Evolutionary conservation across 2,113 vertebrate species (phyloP), one percentile per base, ranked within the genome.

Genomic region (Antennarius striatus): DNA sequence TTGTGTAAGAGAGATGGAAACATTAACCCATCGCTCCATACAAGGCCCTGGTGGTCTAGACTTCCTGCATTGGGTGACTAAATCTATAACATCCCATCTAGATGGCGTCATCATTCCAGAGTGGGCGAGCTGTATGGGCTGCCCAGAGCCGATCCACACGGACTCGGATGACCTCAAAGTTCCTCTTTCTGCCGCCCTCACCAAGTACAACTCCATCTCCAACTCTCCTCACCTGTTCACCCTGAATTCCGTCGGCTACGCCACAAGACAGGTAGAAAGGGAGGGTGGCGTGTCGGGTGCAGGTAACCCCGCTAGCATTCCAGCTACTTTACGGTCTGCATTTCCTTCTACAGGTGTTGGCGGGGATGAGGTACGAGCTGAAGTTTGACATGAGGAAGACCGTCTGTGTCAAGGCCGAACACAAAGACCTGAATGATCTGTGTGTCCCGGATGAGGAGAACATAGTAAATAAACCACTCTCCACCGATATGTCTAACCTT

Each of bases 401-500:
- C n/a, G 94, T 90, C 43, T 99, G 97, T 56, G 82, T 93, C 77
- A 98, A 94, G 87, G 13, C 65, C 0, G 63, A 94, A 5, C 93
- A 94, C 89, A 73, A 47, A 4, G 88, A 93, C 2, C 73, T 97
- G 63, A 90, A 67, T 54, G 73, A 90, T 1, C 87, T 90, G 5
- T 98, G 96, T 75, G 81, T 71, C 62, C 17, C 51, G 3, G 73
- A 91, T 65, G 14, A 46, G 0, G 8, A 75, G 11, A 75, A 90
- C 1, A 3, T n/a, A 12, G 96, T 98, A 92, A 94, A 91, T 13
- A 13, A 1, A 14, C 12, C 12, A 4, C 15, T 3, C 5, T 4
- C 16, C 3, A 28, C 3, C 5, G 51, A 2, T 6, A 4, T 11
- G 4, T 7, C 3, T 13, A 12, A 22, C 1, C 6, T 22, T 22